Evolutionary conservation across 2,113 vertebrate species (phyloP), one percentile per base, ranked within the genome.

Genomic region (Bubo bubo): DNA sequence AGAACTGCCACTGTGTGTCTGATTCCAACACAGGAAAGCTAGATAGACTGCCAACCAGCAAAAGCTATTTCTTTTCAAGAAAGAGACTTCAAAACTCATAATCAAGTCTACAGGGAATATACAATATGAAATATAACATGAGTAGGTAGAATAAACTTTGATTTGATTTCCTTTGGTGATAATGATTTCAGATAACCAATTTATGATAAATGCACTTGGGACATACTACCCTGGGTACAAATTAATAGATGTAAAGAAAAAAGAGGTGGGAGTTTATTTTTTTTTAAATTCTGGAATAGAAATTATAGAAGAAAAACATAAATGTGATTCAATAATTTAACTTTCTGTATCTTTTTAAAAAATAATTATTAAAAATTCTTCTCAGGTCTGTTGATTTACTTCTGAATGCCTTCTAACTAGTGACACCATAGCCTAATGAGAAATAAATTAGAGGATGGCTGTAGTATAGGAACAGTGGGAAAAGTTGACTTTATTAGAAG

Each of bases 371-470:
- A 67, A 73, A 92, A 90, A 88, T 88, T 93, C 83, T 81, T 88
- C 68, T 84, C 49, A 79, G 83, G 58, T 68, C 43, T 95, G 56
- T 50, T 94, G 86, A 86, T 85, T 75, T 81, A 66, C 35, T 90
- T 79, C 64, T 75, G 72, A 88, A 90, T 41, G 35, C 68, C 22
- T 93, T 35, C 67, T 72, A 79, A 79, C 62, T 45, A 83, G 71
- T 30, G 47, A 95, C 72, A 34, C 80, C 35, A 49, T 12, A 80
- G 66, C 32, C 56, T 92, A 92, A 95, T 79, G 43, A 95, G 88
- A 95, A 97, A 96, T 81, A 96, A 97, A 95, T 97, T 86, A 94
- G 56, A 91, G 13, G 27, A 81, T 91, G 80, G 53, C n/a, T 79
- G 49, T 21, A 60, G 27, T 75, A 72, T 12, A 77, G 56, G 56